Evolutionary conservation across 1,140 invertebrate species (phyloP).

Genomic region (Chironomus tepperi): DNA sequence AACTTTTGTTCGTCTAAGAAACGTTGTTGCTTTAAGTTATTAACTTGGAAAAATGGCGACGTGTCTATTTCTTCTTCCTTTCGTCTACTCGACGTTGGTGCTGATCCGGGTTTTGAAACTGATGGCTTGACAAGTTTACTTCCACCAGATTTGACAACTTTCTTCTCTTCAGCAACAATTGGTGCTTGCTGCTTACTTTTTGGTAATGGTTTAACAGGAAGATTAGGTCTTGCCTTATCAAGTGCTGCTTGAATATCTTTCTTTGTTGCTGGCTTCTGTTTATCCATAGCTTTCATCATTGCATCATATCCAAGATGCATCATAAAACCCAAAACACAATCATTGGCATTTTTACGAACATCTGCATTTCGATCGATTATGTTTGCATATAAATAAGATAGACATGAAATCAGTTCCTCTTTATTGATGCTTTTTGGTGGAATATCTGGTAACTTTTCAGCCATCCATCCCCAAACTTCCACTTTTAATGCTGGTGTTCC

Average conservation of each 20-base stretch:
- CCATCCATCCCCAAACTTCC: slow-evolving; percentile 77
- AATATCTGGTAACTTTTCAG: slow-evolving; percentile 65
- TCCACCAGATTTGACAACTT: slow-evolving; percentile 49
- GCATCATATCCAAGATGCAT: slow-evolving; percentile 80
- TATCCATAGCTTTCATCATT: slow-evolving; percentile 69
- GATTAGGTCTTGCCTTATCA: slow-evolving; percentile 75
- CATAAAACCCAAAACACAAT: slow-evolving; percentile 86
- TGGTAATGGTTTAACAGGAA: slow-evolving; percentile 74
- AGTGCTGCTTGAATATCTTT: slow-evolving; percentile 65
- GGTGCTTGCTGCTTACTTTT: slow-evolving; percentile 44
- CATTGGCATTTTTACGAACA: slow-evolving; percentile 80
- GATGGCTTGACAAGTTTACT: slow-evolving; percentile 28
- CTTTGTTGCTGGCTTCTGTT: slow-evolving; percentile 81
- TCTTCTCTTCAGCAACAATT: slow-evolving; percentile 44
- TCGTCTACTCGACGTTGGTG: slow-evolving; percentile 49
- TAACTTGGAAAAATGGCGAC: slow-evolving; percentile 70
- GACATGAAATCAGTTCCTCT: slow-evolving; percentile 69
- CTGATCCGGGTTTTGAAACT: slow-evolving; percentile 40
- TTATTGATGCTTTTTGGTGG: slow-evolving; percentile 62
- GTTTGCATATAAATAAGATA: slow-evolving; percentile 72
- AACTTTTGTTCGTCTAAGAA: slow-evolving; percentile 87
- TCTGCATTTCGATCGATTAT: slow-evolving; percentile 87
- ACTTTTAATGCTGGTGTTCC: slow-evolving; percentile 74
- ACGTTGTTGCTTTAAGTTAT: slow-evolving; percentile 83
- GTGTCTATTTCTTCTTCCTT: slow-evolving; percentile 82